These are phyloP conservation scores for Dione vanillae DNA, from an alignment of 2,888 invertebrate genomes.

Conservation along the genomic window DNA sequence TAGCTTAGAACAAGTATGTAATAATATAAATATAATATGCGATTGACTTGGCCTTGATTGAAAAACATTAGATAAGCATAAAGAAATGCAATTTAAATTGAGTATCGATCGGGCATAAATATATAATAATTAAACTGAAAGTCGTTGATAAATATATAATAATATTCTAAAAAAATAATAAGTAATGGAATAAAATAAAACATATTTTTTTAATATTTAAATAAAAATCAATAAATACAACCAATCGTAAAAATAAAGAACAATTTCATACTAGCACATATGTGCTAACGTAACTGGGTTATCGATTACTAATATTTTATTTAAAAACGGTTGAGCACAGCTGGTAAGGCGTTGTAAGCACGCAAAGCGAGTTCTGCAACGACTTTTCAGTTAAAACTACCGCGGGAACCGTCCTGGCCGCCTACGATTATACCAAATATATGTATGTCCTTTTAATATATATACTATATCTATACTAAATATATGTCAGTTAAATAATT, in stretches of 20 bases:
- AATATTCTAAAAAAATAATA: too few relatives aligned
- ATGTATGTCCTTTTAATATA: background rate
- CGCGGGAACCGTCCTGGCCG: constrained; percentile 67
- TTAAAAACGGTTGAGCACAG: constrained; percentile 62
- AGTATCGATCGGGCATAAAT: too few relatives aligned
- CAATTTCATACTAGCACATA: background rate
- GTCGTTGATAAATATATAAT: too few relatives aligned
- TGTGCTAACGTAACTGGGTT: constrained; percentile 13
- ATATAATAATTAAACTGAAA: too few relatives aligned
- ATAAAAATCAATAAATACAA: background rate
- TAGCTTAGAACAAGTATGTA: background rate
- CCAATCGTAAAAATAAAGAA: background rate
- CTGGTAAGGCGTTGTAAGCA: constrained; percentile 70
- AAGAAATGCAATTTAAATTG: too few relatives aligned
- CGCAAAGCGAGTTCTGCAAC: constrained; percentile 74
- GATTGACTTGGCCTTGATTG: rapidly evolving
- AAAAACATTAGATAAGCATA: too few relatives aligned
- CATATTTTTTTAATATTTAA: background rate
- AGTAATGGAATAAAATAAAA: too few relatives aligned
- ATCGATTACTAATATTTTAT: constrained; percentile 21
- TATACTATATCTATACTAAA: constrained; percentile 7
- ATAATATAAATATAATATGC: too few relatives aligned
- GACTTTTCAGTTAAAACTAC: constrained; percentile 77
- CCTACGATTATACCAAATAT: constrained; percentile 41
- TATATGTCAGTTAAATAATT: too few relatives aligned